Conservation (phyloP, 2,797 vertebrate species). For the Liasis olivaceus region DNA sequence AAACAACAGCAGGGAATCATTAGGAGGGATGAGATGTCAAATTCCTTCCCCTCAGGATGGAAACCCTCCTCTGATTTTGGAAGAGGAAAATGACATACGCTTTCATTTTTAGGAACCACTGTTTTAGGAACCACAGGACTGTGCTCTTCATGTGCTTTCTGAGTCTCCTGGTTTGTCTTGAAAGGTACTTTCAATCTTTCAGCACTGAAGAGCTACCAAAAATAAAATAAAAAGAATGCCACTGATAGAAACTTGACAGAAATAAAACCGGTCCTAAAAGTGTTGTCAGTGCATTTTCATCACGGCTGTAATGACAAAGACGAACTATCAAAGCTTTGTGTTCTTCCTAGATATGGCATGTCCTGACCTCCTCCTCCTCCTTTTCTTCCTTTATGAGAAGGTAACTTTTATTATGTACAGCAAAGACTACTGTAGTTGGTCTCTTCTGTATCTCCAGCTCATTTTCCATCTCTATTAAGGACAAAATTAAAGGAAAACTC, state of each 20-base stretch:
- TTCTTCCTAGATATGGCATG: conserved; percentile 58
- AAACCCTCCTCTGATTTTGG: not conserved
- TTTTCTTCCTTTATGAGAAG: conserved; percentile 34
- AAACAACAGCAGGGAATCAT: not conserved
- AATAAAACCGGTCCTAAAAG: conserved; percentile 37
- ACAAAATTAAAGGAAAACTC: conserved; percentile 68
- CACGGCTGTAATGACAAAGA: conserved; percentile 45
- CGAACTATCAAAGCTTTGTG: conserved; percentile 42
- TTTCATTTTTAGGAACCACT: not conserved
- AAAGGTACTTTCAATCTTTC: not conserved
- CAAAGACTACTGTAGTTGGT: conserved; percentile 62
- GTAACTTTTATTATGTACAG: conserved; percentile 58
- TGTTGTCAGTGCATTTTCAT: conserved; percentile 44
- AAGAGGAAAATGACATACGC: not conserved
- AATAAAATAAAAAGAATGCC: not conserved
- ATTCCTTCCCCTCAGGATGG: not conserved
- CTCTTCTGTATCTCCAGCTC: conserved; percentile 66
- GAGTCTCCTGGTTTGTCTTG: not conserved
- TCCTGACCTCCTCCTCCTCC: conserved; percentile 47
- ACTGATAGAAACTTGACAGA: conserved; percentile 29
- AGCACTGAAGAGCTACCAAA: not conserved
- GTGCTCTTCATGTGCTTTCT: not conserved
- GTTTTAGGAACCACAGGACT: not conserved
- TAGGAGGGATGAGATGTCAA: not conserved
- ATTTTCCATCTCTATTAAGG: conserved; percentile 72